Percentiles rank a stretch among this genome's conserved stretches.
These are phyloP conservation scores for Pedetes capensis DNA, from an alignment of 2,113 vertebrate species.

Conservation along the genomic window DNA sequence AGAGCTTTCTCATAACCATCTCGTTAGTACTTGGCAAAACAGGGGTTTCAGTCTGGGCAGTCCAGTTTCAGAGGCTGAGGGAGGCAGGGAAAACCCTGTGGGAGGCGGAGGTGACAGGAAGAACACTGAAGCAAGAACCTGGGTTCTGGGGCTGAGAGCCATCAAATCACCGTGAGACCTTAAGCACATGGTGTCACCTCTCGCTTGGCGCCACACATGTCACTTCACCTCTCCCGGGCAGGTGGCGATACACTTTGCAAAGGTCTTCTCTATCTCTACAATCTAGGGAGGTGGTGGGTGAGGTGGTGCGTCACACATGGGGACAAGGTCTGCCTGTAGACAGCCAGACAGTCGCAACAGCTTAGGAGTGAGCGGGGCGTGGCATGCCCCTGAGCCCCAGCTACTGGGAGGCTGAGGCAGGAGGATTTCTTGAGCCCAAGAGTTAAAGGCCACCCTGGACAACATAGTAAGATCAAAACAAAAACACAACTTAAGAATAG, in stretches of 20 bases:
- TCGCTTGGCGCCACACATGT: background rate
- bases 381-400: background rate
- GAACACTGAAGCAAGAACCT: background rate
- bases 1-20: background rate
- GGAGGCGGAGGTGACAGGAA: no score
- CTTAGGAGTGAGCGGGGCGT: background rate
- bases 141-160: background rate
- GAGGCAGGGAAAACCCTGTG: background rate
- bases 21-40: background rate
- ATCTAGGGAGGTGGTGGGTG: background rate
- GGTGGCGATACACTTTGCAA: background rate
- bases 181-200: fast-evolving
- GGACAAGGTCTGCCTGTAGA: background rate
- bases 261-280: background rate
- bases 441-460: background rate
- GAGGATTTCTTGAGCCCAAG: background rate
- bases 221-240: background rate
- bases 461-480: background rate
- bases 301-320: background rate
- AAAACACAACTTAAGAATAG: background rate
- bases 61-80: background rate
- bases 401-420: background rate
- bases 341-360: background rate
- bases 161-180: background rate
- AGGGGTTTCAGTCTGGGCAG: background rate